These are phyloP conservation scores for Conops quadrifasciatus DNA, from an alignment of 2,888 invertebrate genomes.

Conservation along the genomic window DNA sequence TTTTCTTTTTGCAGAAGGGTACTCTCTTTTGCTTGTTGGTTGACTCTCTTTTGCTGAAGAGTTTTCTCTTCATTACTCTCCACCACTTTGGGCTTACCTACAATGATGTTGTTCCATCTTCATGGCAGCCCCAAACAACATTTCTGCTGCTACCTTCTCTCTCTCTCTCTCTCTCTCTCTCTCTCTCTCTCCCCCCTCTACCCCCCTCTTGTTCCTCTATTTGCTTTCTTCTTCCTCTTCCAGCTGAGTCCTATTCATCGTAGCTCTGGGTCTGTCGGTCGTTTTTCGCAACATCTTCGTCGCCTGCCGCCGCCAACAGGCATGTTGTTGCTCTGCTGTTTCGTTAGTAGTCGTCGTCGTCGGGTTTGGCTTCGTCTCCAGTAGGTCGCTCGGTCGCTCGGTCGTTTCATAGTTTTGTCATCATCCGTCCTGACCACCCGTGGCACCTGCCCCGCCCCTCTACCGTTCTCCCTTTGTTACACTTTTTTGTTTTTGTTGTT, in stretches of 20 bases:
- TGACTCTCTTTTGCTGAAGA: neutral
- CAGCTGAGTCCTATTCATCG: conserved; percentile 8
- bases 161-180: neutral
- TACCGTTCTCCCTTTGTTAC: neutral
- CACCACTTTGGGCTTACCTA: no score
- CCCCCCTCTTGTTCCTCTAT: conserved; percentile 15
- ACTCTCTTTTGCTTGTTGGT: neutral
- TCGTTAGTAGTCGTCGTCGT: neutral
- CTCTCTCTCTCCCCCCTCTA: conserved; percentile 6
- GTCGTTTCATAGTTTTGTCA: neutral
- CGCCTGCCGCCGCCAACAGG: conserved; percentile 11
- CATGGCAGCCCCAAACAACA: no score
- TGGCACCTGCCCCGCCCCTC: neutral
- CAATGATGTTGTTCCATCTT: no score
- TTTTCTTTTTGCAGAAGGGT: neutral
- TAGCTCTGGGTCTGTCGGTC: conserved; percentile 44
- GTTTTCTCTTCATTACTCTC: neutral
- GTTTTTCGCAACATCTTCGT: conserved; percentile 38
- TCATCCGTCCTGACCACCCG: neutral
- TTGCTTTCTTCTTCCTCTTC: conserved; percentile 23
- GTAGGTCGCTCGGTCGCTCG: conserved; percentile 32
- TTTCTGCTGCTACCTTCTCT: no score
- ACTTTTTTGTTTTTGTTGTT: neutral
- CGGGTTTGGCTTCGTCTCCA: conserved; percentile 22
- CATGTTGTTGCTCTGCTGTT: neutral